A percentile compares a stretch with the other conserved stretches of the same genome.
phyloP scores from a whole-genome alignment of 2,113 vertebrate species.

The Gambusia holbrooki region DNA sequence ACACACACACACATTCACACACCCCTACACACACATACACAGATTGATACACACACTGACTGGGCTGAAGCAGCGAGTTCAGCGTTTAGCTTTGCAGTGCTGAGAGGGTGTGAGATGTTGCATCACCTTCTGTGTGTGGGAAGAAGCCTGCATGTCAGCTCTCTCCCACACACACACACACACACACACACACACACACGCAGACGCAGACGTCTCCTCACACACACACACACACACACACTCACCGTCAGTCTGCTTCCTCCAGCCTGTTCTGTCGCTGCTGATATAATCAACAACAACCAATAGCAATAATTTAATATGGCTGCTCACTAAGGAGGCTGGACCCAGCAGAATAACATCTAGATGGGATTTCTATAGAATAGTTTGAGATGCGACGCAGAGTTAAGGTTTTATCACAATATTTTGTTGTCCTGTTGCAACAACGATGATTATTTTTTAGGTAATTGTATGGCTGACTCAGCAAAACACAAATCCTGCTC shows the following conservation, averaged over 20 bases:
- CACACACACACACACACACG: too few species aligned
- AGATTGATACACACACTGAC: not conserved
- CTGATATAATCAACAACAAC: slow-evolving; percentile 54
- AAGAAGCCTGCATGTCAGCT: slow-evolving; percentile 62
- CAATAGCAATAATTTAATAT: slow-evolving; percentile 49
- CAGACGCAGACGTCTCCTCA: slow-evolving; percentile 20
- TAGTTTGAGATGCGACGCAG: not conserved
- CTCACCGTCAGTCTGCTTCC: slow-evolving; percentile 43
- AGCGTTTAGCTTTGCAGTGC: slow-evolving; percentile 41
- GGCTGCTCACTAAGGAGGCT: slow-evolving; percentile 38
- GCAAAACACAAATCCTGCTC: too few species aligned
- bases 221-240: slow-evolving; percentile 20
- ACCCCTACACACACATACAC: not conserved
- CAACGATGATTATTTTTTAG: not conserved
- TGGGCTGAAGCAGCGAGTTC: slow-evolving; percentile 18
- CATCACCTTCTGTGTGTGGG: slow-evolving; percentile 71
- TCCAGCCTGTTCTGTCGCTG: slow-evolving; percentile 52
- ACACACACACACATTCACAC: slow-evolving; percentile 4
- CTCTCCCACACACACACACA: slow-evolving; percentile 40
- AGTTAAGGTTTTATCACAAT: too few species aligned
- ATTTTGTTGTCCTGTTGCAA: too few species aligned
- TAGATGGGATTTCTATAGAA: slow-evolving; percentile 19
- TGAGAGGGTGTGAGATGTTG: slow-evolving; percentile 64
- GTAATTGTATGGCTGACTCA: too few species aligned
- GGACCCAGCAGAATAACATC: slow-evolving; percentile 18